These are phyloP conservation scores for Zalophus californianus DNA, from an alignment of 2,797 vertebrate species.

Conservation along the genomic window DNA sequence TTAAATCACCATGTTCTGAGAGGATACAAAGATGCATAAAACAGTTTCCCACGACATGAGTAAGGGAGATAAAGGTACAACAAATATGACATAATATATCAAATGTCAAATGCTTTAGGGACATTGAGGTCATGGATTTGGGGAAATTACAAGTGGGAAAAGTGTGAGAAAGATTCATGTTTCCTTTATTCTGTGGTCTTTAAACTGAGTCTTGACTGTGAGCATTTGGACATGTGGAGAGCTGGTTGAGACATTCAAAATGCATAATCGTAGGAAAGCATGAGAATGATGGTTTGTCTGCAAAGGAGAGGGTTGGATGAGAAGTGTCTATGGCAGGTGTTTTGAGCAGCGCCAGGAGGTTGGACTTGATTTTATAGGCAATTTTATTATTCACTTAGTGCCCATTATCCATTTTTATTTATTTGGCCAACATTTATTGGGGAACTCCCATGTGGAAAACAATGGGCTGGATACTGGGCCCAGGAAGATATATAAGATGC, in stretches of 20 bases:
- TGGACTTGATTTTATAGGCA: not conserved
- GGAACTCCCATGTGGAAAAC: not conserved
- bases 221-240: not conserved
- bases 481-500: not conserved
- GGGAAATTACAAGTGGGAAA: not conserved
- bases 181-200: conserved; percentile 2
- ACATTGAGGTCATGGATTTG: conserved; percentile 38
- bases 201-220: not conserved
- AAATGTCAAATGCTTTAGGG: conserved; percentile 39
- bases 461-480: not conserved
- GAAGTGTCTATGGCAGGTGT: not conserved
- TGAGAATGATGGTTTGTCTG: not conserved
- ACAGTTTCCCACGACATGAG: not conserved
- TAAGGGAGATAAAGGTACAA: conserved; percentile 14
- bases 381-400: conserved; percentile 14
- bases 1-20: not conserved
- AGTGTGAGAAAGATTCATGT: conserved; percentile 24
- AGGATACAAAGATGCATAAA: not conserved
- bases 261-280: not conserved
- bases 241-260: not conserved
- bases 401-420: not conserved
- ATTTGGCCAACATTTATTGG: not conserved
- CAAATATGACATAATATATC: not conserved
- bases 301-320: not conserved
- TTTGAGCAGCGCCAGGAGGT: not conserved